Conservation (phyloP, 2,797 vertebrate genomes). For the Mareca strepera region DNA sequence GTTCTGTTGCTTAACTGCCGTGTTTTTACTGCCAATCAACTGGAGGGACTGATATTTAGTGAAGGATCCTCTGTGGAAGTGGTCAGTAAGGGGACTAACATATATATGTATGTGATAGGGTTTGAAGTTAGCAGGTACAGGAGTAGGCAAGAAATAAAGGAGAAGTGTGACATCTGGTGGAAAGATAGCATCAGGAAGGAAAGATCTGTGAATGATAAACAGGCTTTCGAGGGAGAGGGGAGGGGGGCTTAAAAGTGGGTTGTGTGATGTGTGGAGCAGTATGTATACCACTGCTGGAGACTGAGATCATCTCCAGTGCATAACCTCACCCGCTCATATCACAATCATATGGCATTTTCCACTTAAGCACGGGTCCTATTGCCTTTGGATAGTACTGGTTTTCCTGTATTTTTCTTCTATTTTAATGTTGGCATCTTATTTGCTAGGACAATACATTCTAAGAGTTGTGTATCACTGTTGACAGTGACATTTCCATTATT, state of each 20-base stretch:
- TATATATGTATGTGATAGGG: neutral
- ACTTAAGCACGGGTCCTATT: neutral
- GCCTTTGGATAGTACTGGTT: neutral
- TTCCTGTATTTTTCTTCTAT: conserved; percentile 18
- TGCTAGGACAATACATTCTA: conserved; percentile 1
- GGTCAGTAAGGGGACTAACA: neutral
- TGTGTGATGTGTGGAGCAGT: neutral
- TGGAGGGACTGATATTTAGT: neutral
- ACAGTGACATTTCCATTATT: conserved; percentile 13
- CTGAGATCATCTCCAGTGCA: neutral
- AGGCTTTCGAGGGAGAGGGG: neutral
- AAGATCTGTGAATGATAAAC: neutral
- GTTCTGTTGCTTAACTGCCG: neutral
- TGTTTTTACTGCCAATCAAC: neutral
- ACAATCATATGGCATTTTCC: neutral
- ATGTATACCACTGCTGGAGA: neutral
- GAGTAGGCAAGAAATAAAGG: neutral
- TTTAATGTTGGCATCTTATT: conserved; percentile 24
- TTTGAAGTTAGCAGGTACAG: conserved; percentile 8
- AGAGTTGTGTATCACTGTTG: neutral
- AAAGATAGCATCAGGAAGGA: conserved; percentile 38
- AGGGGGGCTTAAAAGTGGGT: neutral
- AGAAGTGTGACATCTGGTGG: conserved; percentile 73
- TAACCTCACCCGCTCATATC: neutral
- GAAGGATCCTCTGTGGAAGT: neutral